These are phyloP conservation scores for Hippoglossus hippoglossus DNA, from an alignment of 2,797 vertebrate genomes.

Conservation along the genomic window DNA sequence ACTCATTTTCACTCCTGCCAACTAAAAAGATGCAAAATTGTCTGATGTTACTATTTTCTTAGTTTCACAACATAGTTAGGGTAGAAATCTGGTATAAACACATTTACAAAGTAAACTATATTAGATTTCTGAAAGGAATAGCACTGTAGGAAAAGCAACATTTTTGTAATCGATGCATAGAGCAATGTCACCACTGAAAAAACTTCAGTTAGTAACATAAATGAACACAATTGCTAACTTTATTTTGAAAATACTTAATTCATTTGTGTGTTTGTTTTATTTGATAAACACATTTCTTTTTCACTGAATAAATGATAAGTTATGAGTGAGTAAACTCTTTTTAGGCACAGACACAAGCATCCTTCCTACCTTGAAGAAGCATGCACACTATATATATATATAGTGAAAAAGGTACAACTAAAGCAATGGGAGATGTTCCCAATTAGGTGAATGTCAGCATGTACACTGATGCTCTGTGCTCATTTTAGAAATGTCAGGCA, in stretches of 20 bases:
- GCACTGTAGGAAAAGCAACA: no score
- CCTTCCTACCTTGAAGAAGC: conserved; percentile 15
- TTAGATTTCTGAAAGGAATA: no score
- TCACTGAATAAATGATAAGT: conserved; percentile 25
- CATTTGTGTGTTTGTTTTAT: no score
- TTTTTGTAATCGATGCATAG: no score
- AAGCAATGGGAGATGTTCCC: conserved; percentile 62
- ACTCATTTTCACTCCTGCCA: background rate
- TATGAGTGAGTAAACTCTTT: conserved; percentile 28
- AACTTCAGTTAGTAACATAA: no score
- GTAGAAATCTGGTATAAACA: background rate
- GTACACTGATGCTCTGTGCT: conserved; percentile 44
- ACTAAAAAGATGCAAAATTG: background rate
- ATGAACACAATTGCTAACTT: no score
- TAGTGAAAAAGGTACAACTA: conserved; percentile 15
- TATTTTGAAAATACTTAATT: no score
- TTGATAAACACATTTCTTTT: no score
- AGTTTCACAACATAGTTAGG: background rate
- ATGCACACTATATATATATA: background rate
- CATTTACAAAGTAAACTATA: background rate
- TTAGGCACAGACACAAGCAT: conserved; percentile 13
- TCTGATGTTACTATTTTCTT: background rate
- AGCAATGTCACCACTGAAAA: no score
- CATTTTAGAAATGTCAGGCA: conserved; percentile 70
- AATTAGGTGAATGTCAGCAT: conserved; percentile 79